Evolutionary conservation across 2,113 vertebrate genomes (phyloP), one percentile per base, ranked within the genome.

Genomic region (Trinectes maculatus): DNA sequence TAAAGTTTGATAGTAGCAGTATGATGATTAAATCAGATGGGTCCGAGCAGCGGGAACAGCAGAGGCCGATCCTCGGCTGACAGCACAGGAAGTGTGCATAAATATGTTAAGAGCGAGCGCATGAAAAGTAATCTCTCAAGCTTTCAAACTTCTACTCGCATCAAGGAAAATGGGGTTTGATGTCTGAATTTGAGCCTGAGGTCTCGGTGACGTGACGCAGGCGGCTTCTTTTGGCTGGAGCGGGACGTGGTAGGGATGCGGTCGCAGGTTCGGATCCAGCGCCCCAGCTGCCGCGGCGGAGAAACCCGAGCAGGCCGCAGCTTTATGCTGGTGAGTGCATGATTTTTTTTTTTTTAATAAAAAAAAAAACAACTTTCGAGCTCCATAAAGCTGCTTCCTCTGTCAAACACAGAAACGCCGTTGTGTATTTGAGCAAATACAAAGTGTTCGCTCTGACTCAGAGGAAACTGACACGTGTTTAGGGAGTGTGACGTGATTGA

Each of bases 21-120:
- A 10, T 66, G 42, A 80, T 63, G 4, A n/a, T 34, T 22, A 48
- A 77, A 73, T 67, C 75, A 77, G 71, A 62, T 53, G 75, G 9
- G 15, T 52, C 2, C 4, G 31, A 73, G 62, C 0, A 5, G 57
- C 15, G 60, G 55, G 25, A 58, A 62, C 42, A 16, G 21, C 11
- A 24, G 26, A 36, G 51, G 15, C 22, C 5, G 24, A 64, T 68
- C 43, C 26, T 29, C 13, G 1, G 13, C 29, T 44, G 9, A 24
- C 60, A 57, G 44, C 55, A 8, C 56, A 52, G 57, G 61, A 67
- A 40, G 48, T 61, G 8, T 16, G 59, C 49, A 28, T 47, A 28
- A 56, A 48, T 39, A 51, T 31, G 49, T 71, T 56, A 70, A 64
- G 24, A 64, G 37, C 42, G 39, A 0, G 18, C 25, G 26, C 2